Evolutionary conservation across 1,140 invertebrate species (phyloP).

Genomic region (Coenobita brevimanus): DNA sequence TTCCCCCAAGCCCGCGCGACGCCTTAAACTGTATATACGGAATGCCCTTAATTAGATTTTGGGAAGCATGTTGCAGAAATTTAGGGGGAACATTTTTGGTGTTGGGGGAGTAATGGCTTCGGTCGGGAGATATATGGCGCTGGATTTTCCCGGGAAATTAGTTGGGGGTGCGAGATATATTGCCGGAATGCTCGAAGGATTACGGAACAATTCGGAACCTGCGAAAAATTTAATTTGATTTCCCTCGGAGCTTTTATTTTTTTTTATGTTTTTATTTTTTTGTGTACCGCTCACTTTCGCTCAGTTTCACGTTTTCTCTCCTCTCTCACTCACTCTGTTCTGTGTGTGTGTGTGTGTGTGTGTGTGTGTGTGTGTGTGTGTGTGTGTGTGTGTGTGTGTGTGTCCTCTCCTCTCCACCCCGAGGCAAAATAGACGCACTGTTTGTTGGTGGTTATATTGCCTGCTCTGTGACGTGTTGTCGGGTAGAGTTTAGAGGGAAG

Average conservation of each 20-base stretch:
- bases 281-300: background rate
- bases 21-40: conserved; percentile 25
- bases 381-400: conserved; percentile 43
- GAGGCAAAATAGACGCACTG: background rate
- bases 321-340: no score
- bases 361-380: conserved; percentile 46
- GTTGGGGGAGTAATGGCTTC: conserved; percentile 41
- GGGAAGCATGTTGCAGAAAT: conserved; percentile 52
- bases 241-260: background rate
- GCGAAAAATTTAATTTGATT: conserved; percentile 45
- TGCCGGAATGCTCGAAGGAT: conserved; percentile 49
- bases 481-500: no score
- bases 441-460: conserved; percentile 8
- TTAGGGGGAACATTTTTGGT: conserved; percentile 56
- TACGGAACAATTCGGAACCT: conserved; percentile 41
- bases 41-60: conserved; percentile 54
- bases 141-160: conserved; percentile 56
- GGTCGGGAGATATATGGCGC: conserved; percentile 43
- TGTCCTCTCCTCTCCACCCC: background rate
- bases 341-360: conserved; percentile 13
- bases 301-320: conserved; percentile 11
- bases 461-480: no score
- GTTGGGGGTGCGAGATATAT: conserved; percentile 48
- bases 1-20: background rate
- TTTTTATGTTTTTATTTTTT: background rate